phyloP scores from a whole-genome alignment of 2,888 invertebrate species.

The Serrognathus titanus region DNA sequence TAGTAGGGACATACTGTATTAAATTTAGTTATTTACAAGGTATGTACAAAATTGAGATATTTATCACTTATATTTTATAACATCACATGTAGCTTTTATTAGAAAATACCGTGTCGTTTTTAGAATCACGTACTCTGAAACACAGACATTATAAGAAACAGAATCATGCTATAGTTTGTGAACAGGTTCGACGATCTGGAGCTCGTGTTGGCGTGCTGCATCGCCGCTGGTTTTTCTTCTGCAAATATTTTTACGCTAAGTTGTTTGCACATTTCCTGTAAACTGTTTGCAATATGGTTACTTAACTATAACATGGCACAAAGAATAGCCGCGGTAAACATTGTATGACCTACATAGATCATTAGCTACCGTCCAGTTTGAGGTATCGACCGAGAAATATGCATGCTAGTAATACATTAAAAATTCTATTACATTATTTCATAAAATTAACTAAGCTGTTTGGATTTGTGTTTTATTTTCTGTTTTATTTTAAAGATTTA shows the following conservation, averaged over 20 bases:
- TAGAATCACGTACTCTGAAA: constrained; percentile 3
- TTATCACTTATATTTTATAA: not conserved
- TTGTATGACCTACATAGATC: too few species aligned
- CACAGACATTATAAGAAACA: not conserved
- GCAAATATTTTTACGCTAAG: constrained; percentile 35
- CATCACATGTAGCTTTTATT: constrained; percentile 1
- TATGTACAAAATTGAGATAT: not conserved
- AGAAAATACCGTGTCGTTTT: not conserved
- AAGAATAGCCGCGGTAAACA: too few species aligned
- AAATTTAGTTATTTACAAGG: not conserved
- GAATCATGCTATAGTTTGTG: not conserved
- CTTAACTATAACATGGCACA: too few species aligned
- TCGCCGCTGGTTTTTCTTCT: constrained; percentile 72
- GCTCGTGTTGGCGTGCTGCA: constrained; percentile 65
- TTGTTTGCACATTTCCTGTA: not conserved
- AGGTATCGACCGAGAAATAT: too few species aligned
- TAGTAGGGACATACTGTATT: not conserved
- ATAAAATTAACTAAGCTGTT: too few species aligned
- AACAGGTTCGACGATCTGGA: constrained; percentile 14
- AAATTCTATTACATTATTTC: too few species aligned
- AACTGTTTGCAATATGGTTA: too few species aligned
- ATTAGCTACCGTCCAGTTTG: too few species aligned
- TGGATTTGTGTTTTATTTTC: too few species aligned
- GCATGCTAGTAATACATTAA: too few species aligned
- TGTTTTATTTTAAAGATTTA: too few species aligned